Percentiles rank a stretch among this genome's conserved stretches.
Evolutionary conservation across 2,888 invertebrate genomes (phyloP).

Genomic region (Lycia hirtaria): DNA sequence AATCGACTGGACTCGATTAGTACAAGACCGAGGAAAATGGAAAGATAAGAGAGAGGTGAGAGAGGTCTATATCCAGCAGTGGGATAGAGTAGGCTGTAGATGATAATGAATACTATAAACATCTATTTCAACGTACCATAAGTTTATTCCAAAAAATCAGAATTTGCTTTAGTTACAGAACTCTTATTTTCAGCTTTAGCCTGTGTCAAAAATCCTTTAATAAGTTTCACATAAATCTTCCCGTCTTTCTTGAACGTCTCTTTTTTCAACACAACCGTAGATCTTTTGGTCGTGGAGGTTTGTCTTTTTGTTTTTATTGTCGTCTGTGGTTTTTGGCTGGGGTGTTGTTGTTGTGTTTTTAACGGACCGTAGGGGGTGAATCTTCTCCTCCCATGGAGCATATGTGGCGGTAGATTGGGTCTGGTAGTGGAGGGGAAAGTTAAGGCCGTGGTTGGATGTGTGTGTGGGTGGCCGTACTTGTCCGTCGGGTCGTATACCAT

Average conservation of each 20-base stretch:
- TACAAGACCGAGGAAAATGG: too few species aligned
- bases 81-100: too few species aligned
- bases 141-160: constrained; percentile 18
- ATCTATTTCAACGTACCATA: too few species aligned
- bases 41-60: too few species aligned
- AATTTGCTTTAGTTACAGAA: background rate
- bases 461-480: background rate
- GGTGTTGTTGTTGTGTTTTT: too few species aligned
- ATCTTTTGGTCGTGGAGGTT: background rate
- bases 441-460: background rate
- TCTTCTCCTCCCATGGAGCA: constrained; percentile 14
- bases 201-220: constrained; percentile 3
- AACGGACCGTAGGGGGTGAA: constrained; percentile 5
- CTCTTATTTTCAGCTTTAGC: background rate
- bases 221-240: constrained; percentile 6
- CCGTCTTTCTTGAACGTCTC: constrained; percentile 12
- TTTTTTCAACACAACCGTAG: constrained; percentile 4
- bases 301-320: background rate
- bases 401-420: constrained; percentile 11
- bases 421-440: background rate
- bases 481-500: constrained; percentile 41
- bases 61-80: too few species aligned
- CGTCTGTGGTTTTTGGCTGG: too few species aligned
- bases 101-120: too few species aligned
- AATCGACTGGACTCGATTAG: too few species aligned